These are phyloP conservation scores for Volucella bombylans DNA, from an alignment of 2,888 invertebrate genomes.

Conservation along the genomic window DNA sequence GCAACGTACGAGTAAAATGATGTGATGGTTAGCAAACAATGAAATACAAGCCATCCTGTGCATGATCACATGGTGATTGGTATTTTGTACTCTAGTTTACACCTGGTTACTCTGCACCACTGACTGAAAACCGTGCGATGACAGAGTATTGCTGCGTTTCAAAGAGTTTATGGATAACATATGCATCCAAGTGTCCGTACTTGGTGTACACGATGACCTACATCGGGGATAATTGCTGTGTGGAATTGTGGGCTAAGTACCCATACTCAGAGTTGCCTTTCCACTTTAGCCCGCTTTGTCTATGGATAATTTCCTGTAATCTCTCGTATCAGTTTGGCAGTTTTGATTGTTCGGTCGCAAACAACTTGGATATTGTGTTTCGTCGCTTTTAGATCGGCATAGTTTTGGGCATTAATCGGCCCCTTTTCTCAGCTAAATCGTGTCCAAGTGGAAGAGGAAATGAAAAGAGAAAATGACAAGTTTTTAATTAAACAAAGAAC, in stretches of 20 bases:
- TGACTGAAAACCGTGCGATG: constrained; percentile 17
- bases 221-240: constrained; percentile 9
- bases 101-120: constrained; percentile 12
- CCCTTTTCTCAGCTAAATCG: background rate
- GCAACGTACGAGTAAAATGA: constrained; percentile 29
- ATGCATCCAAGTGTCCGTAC: too few species aligned
- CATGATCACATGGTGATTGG: constrained; percentile 36
- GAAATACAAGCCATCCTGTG: constrained; percentile 44
- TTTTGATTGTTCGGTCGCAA: constrained; percentile 15
- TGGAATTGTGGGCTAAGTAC: too few species aligned
- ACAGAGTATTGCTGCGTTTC: constrained; percentile 4
- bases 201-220: constrained; percentile 43
- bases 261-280: background rate
- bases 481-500: too few species aligned
- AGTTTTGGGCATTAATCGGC: background rate
- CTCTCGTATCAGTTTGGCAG: constrained; percentile 20
- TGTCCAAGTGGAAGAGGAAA: constrained; percentile 4
- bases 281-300: constrained; percentile 8
- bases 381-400: background rate
- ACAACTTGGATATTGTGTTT: constrained; percentile 15
- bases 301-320: constrained; percentile 24
- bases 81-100: constrained; percentile 39
- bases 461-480: constrained; percentile 10
- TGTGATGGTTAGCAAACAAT: constrained; percentile 47
- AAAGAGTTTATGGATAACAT: constrained; percentile 31